phyloP scores from a whole-genome alignment of 1,140 invertebrate genomes.

The Rhagoletis pomonella region DNA sequence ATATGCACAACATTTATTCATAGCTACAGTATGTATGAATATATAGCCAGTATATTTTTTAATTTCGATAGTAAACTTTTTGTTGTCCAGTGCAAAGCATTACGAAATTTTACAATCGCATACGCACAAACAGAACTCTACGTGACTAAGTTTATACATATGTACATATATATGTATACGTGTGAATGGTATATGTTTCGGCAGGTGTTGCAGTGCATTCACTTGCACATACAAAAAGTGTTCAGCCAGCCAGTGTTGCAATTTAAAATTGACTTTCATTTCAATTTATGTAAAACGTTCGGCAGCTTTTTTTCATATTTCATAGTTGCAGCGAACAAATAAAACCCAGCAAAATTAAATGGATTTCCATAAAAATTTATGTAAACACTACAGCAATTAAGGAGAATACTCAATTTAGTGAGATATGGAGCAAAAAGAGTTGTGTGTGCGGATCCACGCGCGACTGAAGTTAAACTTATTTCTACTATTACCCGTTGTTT shows the following conservation, averaged over 20 bases:
- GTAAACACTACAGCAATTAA: constrained; percentile 12
- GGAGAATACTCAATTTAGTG: no score
- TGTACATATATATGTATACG: neutral
- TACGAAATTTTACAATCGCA: neutral
- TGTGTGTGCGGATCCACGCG: no score
- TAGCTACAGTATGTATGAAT: neutral
- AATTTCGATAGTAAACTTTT: constrained; percentile 28
- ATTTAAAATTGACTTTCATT: constrained; percentile 33
- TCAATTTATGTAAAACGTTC: constrained; percentile 23
- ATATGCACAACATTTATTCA: neutral
- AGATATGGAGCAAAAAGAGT: no score
- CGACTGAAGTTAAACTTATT: no score
- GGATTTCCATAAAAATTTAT: neutral
- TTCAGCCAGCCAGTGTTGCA: neutral
- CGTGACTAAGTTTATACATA: neutral
- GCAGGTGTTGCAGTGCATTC: neutral
- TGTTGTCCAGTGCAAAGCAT: neutral
- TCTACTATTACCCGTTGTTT: no score
- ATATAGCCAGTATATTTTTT: neutral
- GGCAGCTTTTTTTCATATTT: neutral
- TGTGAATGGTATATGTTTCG: no score
- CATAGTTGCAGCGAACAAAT: neutral
- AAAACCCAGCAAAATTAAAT: constrained; percentile 1
- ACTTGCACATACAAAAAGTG: neutral
- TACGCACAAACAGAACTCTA: neutral